phyloP scores from a whole-genome alignment of 2,113 vertebrate genomes.

The Rattus rattus region DNA sequence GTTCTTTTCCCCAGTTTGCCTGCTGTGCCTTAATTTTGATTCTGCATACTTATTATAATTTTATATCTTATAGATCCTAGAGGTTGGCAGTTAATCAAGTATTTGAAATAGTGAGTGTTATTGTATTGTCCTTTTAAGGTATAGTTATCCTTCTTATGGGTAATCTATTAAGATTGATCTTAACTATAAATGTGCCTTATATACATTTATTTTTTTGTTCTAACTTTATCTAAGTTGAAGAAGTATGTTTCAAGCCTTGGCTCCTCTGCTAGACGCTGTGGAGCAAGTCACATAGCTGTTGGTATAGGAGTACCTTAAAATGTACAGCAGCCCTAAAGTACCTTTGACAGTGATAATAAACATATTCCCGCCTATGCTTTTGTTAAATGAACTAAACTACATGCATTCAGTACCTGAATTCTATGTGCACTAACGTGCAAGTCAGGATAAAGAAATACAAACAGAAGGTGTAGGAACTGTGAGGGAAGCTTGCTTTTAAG shows the following conservation, averaged over 20 bases:
- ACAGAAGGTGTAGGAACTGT: not conserved
- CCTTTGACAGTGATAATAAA: not conserved
- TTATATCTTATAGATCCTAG: not conserved
- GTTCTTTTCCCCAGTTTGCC: not conserved
- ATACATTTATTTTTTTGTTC: not conserved
- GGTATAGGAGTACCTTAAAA: not conserved
- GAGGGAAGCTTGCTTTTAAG: not conserved
- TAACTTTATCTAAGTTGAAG: not conserved
- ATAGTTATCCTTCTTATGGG: not conserved
- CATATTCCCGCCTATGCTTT: not conserved
- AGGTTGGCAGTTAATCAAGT: slow-evolving; percentile 3
- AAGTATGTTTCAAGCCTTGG: not conserved
- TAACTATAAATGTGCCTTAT: not conserved
- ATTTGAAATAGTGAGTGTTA: not conserved
- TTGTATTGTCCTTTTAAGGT: not conserved
- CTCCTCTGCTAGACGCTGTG: not conserved
- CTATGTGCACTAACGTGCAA: not conserved
- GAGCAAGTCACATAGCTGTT: not conserved
- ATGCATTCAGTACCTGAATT: not conserved
- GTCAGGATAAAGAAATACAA: not conserved
- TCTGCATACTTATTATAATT: not conserved
- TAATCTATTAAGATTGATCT: not conserved
- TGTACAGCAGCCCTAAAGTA: not conserved
- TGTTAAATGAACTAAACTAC: not conserved
- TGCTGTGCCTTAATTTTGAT: not conserved